phyloP scores from a whole-genome alignment of 2,797 vertebrate genomes.

The Sitta carolinensis region DNA sequence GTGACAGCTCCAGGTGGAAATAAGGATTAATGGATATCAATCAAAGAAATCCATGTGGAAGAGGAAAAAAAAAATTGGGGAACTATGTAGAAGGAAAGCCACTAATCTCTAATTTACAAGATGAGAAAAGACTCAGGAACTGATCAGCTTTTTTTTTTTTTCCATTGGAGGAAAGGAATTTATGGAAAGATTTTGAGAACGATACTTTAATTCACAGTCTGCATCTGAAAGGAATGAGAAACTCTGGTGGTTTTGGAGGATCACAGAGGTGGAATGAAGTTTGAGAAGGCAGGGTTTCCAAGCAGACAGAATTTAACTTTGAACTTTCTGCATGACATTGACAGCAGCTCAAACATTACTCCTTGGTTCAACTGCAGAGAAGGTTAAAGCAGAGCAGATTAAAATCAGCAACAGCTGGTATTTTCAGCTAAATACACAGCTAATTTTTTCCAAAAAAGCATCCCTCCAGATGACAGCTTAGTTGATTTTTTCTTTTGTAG shows the following conservation, averaged over 20 bases:
- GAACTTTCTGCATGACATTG: fast-evolving
- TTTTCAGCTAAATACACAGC: neutral
- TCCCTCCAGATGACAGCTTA: neutral
- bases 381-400: neutral
- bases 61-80: neutral
- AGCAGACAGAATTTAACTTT: neutral
- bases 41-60: neutral
- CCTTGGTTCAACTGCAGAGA: neutral
- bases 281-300: neutral
- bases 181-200: neutral
- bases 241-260: neutral
- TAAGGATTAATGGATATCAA: neutral
- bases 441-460: neutral
- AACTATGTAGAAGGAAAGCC: neutral
- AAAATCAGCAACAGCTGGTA: neutral
- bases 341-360: neutral
- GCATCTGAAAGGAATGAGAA: neutral
- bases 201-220: fast-evolving
- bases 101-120: neutral
- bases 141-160: neutral
- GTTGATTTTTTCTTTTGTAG: neutral
- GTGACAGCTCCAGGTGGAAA: neutral
- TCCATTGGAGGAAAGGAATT: neutral
- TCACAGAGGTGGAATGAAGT: neutral
- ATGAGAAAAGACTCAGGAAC: neutral